Evolutionary conservation across 2,113 vertebrate species (phyloP).

Genomic region (Etia nguti): DNA sequence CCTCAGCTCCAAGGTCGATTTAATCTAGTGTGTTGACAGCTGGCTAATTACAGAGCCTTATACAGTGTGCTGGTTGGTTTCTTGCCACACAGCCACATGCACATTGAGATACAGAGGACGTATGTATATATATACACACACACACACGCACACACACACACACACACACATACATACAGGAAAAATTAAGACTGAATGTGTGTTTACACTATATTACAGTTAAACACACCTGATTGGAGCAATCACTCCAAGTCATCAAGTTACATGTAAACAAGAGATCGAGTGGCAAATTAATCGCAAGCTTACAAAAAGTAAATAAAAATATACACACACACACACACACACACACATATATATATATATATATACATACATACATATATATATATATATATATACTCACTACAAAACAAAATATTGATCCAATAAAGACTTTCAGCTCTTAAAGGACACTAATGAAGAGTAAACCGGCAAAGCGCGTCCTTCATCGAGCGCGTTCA

Average conservation of each 20-base stretch:
- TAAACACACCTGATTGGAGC: slow-evolving; percentile 21
- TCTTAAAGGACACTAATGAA: neutral
- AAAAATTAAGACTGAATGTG: neutral
- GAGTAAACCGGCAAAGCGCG: neutral
- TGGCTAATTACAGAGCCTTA: slow-evolving; percentile 31
- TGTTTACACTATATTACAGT: slow-evolving; percentile 8
- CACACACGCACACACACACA: neutral
- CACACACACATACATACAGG: neutral
- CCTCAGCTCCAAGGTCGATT: slow-evolving; percentile 13
- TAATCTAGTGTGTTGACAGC: slow-evolving; percentile 36
- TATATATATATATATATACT: neutral
- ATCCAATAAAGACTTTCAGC: neutral
- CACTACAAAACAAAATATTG: neutral
- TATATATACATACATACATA: too few relatives aligned
- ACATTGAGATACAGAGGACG: neutral
- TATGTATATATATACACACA: neutral
- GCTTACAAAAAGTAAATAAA: neutral
- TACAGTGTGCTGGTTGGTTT: neutral
- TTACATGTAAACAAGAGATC: slow-evolving; percentile 6
- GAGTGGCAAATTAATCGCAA: neutral
- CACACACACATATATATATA: neutral
- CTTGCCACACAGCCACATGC: neutral
- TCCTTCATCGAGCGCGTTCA: neutral
- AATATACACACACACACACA: neutral
- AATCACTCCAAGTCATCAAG: neutral